Evolutionary conservation across 2,888 invertebrate species (phyloP), one percentile per base, ranked within the genome.

Genomic region (Volucella inflata): DNA sequence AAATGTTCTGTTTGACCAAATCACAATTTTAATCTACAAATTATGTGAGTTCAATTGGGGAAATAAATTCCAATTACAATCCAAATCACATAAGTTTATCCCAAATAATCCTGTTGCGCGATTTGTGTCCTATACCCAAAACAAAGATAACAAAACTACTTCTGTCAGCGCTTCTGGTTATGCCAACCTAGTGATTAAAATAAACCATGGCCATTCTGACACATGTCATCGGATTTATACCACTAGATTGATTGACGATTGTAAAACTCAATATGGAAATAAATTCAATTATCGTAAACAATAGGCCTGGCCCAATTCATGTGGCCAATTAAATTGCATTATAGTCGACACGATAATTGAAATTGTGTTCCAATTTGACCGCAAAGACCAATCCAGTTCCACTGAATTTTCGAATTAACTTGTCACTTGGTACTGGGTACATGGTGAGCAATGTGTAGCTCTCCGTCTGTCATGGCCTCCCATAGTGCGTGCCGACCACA

Each of bases 401-500:
- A 80, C 38, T 65, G 46, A 38, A 53, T 67, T 72, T 74, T 53
- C 38, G 64, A 65, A 80, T 75, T 38, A 65, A 17, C 59, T 50
- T 81, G 65, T 59, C 68, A 77, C 48, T 59, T 12, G 2, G 42
- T 11, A 8, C 16, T 17, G 6, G 12, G 30, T n/a, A 8, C 16
- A 50, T 14, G 48, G 64, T 30, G 30, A 6, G 30, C 0, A 30
- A 6, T 30, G 30, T 4, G 30, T 30, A 68, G 38, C 59, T 57
- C 30, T 10, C 6, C 8, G 17, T 36, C 4, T 42, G 38, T 14
- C 40, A 9, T 12, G 1, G 10, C 14, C 50, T 65, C 88, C 87
- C 75, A 88, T 87, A 12, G n/a, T 82, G 77, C 74, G 70, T 79
- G 64, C 17, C 59, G 70, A 70, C 80, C 83, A 46, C 74, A 79